A percentile compares a stretch with the other conserved stretches of the same genome.
Conservation (phyloP, 2,113 vertebrate species). For the Melierax canorus region DNA sequence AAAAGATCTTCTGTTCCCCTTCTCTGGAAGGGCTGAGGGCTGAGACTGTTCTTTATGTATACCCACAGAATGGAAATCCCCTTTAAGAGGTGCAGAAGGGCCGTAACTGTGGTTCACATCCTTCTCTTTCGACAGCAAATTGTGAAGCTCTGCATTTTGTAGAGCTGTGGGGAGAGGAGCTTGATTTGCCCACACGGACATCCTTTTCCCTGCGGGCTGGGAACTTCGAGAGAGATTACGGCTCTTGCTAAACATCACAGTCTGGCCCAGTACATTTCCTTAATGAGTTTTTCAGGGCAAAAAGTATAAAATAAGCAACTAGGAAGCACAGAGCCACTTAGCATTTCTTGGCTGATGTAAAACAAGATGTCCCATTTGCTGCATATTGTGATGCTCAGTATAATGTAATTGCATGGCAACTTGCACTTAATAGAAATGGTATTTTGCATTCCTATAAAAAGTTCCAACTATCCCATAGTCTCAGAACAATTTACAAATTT, state of each 20-base stretch:
- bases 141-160: background rate
- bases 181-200: background rate
- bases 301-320: slow-evolving; percentile 20
- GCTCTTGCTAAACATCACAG: background rate
- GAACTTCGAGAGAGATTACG: background rate
- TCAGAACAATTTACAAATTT: slow-evolving; percentile 54
- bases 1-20: background rate
- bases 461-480: slow-evolving; percentile 25
- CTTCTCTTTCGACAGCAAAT: background rate
- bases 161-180: background rate
- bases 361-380: slow-evolving; percentile 31
- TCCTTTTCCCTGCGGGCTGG: background rate
- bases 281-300: slow-evolving; percentile 38
- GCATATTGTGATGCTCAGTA: background rate
- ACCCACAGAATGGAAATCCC: background rate
- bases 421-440: background rate
- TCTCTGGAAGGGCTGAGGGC: background rate
- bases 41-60: background rate
- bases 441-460: slow-evolving; percentile 3
- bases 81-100: background rate
- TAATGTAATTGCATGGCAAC: slow-evolving; percentile 34
- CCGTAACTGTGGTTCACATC: background rate
- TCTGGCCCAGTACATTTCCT: slow-evolving; percentile 24
- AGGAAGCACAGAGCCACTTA: background rate
- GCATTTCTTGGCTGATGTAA: slow-evolving; percentile 1